A percentile compares a stretch with the other conserved stretches of the same genome.
Evolutionary conservation across 35 echinoderm and acorn worm species (phyloP).

Genomic region (Ptychodera flava): DNA sequence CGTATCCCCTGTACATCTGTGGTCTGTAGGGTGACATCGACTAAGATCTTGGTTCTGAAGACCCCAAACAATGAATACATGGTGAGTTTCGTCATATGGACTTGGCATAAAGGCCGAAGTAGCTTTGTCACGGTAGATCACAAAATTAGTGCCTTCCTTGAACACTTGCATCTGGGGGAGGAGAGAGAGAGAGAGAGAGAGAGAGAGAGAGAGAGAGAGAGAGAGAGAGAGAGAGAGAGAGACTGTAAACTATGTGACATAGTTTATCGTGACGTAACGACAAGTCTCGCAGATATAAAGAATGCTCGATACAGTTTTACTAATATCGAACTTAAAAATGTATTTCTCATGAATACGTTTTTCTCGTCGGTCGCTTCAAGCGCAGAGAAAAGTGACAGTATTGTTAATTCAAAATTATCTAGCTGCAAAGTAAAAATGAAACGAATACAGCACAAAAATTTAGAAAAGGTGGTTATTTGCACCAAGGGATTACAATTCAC

Average conservation of each 20-base stretch:
- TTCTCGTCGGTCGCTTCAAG: no score
- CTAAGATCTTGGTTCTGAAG: conserved; percentile 2
- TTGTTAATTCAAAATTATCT: no score
- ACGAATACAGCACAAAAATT: no score
- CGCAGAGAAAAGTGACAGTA: no score
- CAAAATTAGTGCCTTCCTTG: neutral
- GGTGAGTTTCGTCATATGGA: neutral
- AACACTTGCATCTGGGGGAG: neutral
- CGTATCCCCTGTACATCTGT: neutral
- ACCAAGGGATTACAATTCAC: no score
- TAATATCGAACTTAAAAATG: no score
- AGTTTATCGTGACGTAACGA: neutral
- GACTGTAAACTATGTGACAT: neutral
- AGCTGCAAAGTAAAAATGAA: no score
- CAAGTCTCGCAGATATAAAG: no score
- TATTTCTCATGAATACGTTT: no score
- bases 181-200: neutral
- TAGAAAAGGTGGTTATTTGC: no score
- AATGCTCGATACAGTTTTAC: no score
- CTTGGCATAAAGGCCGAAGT: neutral
- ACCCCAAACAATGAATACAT: conserved; percentile 3
- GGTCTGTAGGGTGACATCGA: neutral
- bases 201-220: neutral
- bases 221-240: neutral
- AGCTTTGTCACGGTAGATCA: neutral